Evolutionary conservation across 2,888 invertebrate species (phyloP), one percentile per base, ranked within the genome.

Genomic region (Synergus japonicus): DNA sequence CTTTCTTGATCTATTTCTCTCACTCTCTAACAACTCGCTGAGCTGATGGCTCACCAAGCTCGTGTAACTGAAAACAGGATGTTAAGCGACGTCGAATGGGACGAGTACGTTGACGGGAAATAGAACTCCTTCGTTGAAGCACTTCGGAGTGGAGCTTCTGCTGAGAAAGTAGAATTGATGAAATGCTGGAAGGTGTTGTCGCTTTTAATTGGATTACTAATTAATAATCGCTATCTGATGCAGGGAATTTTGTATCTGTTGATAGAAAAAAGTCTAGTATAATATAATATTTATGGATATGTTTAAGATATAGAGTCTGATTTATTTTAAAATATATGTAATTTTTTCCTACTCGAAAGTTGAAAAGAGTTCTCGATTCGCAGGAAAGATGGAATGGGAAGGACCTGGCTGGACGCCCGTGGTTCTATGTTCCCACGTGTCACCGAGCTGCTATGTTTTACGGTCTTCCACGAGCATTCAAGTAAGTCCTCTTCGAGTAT

Each of bases 31-130:
- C 79, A 58, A 63, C 79, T 37, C 5, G 37, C 37, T 60, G 76
- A 80, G 78, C 78, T 84, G 81, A 80, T 80, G 77, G 64, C 82
- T 79, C 82, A 80, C 79, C 79, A 82, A 78, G 81, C 73, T 80
- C 84, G 79, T 84, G 79, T 85, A 58, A 78, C 85, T 83, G 84
- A 85, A 84, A 86, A 87, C 89, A 89, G 88, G 87, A 88, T 88
- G 88, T 87, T 87, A 88, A 88, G 86, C 86, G 87, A 87, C 86
- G 86, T 86, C 86, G 41, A 65, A 65, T 87, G 86, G 86, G 87
- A 88, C 86, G 81, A 37, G 37, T 37, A 37, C 5, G 37, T 79
- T 82, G 86, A 88, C 85, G 88, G 86, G 85, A 88, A 89, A 89
- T 89, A 86, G 87, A 87, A 88, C 87, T 84, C 67, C 67, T 67